phyloP scores from a whole-genome alignment of 2,113 vertebrate genomes.

The Origma solitaria region DNA sequence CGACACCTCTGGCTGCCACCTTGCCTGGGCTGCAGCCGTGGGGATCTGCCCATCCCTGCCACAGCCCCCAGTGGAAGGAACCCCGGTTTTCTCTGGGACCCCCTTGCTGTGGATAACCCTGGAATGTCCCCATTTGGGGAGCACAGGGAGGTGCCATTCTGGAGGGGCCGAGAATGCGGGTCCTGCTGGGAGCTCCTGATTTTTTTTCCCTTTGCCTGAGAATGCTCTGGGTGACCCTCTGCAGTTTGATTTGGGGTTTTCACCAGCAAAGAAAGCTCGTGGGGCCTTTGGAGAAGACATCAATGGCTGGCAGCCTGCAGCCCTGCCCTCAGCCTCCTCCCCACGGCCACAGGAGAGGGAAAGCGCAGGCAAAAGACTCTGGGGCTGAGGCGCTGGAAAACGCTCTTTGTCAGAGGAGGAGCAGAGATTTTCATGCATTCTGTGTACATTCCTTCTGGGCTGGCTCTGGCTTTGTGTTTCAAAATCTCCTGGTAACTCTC shows the following conservation, averaged over 20 bases:
- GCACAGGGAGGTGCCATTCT: fast-evolving
- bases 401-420: not conserved
- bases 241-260: not conserved
- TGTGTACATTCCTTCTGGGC: constrained; percentile 22
- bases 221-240: not conserved
- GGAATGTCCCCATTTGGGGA: not conserved
- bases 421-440: constrained; percentile 10
- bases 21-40: not conserved
- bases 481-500: not conserved
- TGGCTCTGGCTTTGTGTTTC: constrained; percentile 13
- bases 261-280: not conserved
- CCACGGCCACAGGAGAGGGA: not conserved
- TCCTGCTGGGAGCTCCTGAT: fast-evolving
- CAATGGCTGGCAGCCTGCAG: not conserved
- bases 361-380: fast-evolving
- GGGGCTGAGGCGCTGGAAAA: not conserved
- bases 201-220: not conserved
- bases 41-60: not conserved
- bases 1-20: fast-evolving
- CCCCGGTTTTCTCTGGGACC: fast-evolving
- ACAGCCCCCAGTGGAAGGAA: not conserved
- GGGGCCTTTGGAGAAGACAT: not conserved
- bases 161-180: fast-evolving
- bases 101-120: not conserved
- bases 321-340: not conserved